phyloP scores from a whole-genome alignment of 2,888 invertebrate species.

The Apamea monoglypha region DNA sequence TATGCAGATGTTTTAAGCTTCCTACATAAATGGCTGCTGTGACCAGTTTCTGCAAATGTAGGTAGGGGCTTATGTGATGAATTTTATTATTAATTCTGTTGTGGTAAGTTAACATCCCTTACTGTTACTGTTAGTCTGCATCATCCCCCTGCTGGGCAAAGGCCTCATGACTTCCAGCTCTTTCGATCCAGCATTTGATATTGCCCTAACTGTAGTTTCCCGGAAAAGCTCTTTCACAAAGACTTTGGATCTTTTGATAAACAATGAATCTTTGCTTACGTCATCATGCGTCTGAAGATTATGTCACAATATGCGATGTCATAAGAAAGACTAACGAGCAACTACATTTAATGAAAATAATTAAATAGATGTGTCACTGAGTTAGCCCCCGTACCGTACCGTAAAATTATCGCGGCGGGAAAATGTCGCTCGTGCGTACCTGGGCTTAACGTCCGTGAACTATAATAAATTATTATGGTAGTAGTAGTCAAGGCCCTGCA shows the following conservation, averaged over 20 bases:
- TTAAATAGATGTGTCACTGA: slow-evolving; percentile 1
- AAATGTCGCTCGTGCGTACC: too few relatives aligned
- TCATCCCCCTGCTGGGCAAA: too few relatives aligned
- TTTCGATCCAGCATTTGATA: not conserved
- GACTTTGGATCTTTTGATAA: not conserved
- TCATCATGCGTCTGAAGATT: slow-evolving; percentile 15
- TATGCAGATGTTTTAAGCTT: slow-evolving; percentile 53
- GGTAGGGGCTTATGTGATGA: slow-evolving; percentile 10
- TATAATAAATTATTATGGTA: too few relatives aligned
- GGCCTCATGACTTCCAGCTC: too few relatives aligned
- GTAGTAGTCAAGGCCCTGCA: too few relatives aligned
- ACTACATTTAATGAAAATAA: slow-evolving; percentile 18
- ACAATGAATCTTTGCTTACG: not conserved
- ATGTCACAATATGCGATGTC: slow-evolving; percentile 9
- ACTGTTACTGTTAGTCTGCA: too few relatives aligned
- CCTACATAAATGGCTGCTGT: slow-evolving; percentile 5
- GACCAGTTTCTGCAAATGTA: slow-evolving; percentile 26
- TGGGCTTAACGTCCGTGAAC: too few relatives aligned
- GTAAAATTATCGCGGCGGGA: too few relatives aligned
- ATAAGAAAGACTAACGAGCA: slow-evolving; percentile 27
- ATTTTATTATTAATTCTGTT: not conserved
- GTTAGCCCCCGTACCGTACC: not conserved
- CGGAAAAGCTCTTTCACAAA: not conserved
- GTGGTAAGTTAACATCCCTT: not conserved
- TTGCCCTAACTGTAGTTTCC: not conserved